Evolutionary conservation across 2,888 invertebrate genomes (phyloP).

Genomic region (Nemotelus pantherinus): DNA sequence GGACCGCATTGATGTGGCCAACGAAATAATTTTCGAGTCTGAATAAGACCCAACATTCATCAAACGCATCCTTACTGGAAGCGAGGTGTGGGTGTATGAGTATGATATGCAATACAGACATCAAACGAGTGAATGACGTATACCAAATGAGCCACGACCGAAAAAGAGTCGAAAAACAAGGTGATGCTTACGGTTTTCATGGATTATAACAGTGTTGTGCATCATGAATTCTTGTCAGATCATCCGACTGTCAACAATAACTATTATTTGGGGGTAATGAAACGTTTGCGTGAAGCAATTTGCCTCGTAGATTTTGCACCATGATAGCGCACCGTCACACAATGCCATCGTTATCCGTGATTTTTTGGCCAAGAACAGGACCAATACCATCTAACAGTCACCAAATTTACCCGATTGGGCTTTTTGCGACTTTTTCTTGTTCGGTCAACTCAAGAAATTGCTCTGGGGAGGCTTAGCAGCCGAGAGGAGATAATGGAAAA

Average conservation of each 20-base stretch:
- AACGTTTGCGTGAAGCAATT: not conserved
- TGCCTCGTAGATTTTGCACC: conserved; percentile 9
- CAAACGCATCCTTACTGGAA: too few relatives aligned
- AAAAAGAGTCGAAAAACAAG: not conserved
- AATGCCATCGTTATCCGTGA: conserved; percentile 24
- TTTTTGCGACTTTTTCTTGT: not conserved
- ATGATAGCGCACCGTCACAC: conserved; percentile 16
- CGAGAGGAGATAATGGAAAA: not conserved
- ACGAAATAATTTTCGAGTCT: too few relatives aligned
- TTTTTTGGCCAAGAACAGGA: not conserved
- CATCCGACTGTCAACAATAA: not conserved
- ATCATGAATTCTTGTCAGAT: not conserved
- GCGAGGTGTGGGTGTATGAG: not conserved
- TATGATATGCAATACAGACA: not conserved
- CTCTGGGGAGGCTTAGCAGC: not conserved
- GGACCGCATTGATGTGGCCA: too few relatives aligned
- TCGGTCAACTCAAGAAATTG: not conserved
- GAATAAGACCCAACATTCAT: not conserved
- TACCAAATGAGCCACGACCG: not conserved
- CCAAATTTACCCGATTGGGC: conserved; percentile 10
- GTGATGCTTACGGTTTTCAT: too few relatives aligned
- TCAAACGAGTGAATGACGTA: not conserved
- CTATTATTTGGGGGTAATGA: not conserved
- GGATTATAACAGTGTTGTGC: not conserved
- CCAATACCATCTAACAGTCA: not conserved